These are phyloP conservation scores for Heptranchias perlo DNA, from an alignment of 2,113 vertebrate genomes.

Conservation along the genomic window DNA sequence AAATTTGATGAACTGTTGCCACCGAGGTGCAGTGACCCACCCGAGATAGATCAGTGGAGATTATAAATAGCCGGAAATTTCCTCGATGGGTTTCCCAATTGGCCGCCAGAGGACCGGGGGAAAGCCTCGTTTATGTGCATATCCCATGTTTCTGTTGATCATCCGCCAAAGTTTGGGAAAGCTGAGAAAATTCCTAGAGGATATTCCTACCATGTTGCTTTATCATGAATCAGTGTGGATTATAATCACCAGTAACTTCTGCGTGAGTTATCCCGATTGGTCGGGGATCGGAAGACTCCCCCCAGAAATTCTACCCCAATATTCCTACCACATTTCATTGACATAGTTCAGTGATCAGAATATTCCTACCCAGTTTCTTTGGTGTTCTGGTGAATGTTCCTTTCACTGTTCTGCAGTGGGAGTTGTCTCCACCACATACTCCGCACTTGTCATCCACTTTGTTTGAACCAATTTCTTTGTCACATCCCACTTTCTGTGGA, in stretches of 20 bases:
- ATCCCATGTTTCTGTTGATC: not conserved
- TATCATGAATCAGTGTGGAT: not conserved
- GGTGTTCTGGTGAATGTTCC: constrained; percentile 85
- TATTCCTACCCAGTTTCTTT: constrained; percentile 80
- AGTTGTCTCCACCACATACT: constrained; percentile 90
- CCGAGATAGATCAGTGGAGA: not conserved
- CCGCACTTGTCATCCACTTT: constrained; percentile 92
- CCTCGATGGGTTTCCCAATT: not conserved
- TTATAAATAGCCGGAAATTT: not conserved
- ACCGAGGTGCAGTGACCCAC: not conserved
- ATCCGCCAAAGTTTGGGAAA: too few relatives aligned
- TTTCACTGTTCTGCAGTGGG: constrained; percentile 90
- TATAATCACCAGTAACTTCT: not conserved
- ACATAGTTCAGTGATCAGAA: not conserved
- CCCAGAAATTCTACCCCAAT: not conserved
- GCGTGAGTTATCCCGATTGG: not conserved
- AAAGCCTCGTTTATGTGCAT: not conserved
- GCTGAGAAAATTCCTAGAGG: not conserved
- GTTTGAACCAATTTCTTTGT: constrained; percentile 86
- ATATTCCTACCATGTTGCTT: not conserved
- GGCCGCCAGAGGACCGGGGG: not conserved
- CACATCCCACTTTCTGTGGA: constrained; percentile 86
- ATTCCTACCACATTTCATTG: not conserved
- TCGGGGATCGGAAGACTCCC: not conserved
- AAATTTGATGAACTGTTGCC: not conserved